Percentiles rank a stretch among this genome's conserved stretches.
Conservation (phyloP, 2,797 vertebrate species). For the Scolopax bukidnonensis region DNA sequence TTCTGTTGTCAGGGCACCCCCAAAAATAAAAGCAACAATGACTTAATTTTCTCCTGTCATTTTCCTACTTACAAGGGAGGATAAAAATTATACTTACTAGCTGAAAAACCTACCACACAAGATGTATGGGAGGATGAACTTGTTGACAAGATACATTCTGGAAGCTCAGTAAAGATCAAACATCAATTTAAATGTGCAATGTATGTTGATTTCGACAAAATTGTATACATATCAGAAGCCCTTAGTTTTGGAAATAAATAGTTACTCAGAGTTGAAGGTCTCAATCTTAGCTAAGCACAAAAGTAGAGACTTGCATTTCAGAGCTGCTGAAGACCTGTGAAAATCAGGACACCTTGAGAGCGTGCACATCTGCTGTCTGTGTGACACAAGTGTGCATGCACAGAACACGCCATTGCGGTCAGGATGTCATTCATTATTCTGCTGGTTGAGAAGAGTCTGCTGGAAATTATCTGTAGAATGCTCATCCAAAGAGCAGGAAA, state of each 20-base stretch:
- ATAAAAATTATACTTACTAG: not conserved
- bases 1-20: slow-evolving; percentile 47
- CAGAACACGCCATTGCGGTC: not conserved
- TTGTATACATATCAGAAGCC: not conserved
- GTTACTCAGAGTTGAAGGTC: not conserved
- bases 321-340: not conserved
- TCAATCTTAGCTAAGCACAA: not conserved
- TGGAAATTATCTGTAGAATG: not conserved
- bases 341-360: not conserved
- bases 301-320: not conserved
- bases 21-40: slow-evolving; percentile 48
- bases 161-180: not conserved
- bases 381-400: not conserved
- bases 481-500: not conserved
- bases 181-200: not conserved
- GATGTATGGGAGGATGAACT: slow-evolving; percentile 33
- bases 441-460: not conserved
- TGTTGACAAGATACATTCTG: slow-evolving; percentile 28
- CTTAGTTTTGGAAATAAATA: not conserved
- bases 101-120: not conserved
- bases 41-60: slow-evolving; percentile 45
- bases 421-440: not conserved
- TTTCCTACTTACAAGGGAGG: not conserved
- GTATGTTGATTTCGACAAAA: not conserved
- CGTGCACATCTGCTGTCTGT: not conserved